phyloP scores from a whole-genome alignment of 2,797 vertebrate species.

The Argentina silus region DNA sequence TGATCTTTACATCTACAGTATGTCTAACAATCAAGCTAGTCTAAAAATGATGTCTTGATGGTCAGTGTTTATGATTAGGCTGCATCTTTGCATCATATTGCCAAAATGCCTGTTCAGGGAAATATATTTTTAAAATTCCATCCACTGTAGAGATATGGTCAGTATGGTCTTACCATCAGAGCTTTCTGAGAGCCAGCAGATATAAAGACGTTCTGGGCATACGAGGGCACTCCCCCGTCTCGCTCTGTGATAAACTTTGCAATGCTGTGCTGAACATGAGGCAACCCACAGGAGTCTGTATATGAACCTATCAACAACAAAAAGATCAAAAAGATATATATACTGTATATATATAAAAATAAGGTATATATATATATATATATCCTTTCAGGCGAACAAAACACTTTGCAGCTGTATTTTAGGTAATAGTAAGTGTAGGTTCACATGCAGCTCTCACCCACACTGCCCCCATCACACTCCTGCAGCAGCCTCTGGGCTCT shows the following conservation, averaged over 20 bases:
- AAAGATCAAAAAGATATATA: not conserved
- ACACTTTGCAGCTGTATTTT: not conserved
- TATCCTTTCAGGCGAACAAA: not conserved
- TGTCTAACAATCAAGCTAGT: no score
- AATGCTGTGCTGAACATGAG: slow-evolving; percentile 49
- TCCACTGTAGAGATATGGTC: not conserved
- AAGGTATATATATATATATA: no score
- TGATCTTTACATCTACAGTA: no score
- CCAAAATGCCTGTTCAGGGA: no score
- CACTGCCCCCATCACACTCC: slow-evolving; percentile 61
- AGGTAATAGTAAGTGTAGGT: no score
- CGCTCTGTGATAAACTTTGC: slow-evolving; percentile 64
- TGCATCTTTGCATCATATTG: no score
- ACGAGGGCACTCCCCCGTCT: slow-evolving; percentile 62
- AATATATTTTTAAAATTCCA: no score
- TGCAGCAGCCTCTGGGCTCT: slow-evolving; percentile 63
- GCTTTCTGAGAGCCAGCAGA: slow-evolving; percentile 57
- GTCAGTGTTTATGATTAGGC: no score
- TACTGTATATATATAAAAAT: not conserved
- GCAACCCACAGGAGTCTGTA: slow-evolving; percentile 50
- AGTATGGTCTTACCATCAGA: slow-evolving; percentile 57
- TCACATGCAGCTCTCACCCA: no score
- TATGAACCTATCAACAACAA: slow-evolving; percentile 64
- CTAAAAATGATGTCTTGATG: no score
- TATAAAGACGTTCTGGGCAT: slow-evolving; percentile 64